Evolutionary conservation across 2,888 invertebrate genomes (phyloP).

Genomic region (Trypoxylon attenuatum): DNA sequence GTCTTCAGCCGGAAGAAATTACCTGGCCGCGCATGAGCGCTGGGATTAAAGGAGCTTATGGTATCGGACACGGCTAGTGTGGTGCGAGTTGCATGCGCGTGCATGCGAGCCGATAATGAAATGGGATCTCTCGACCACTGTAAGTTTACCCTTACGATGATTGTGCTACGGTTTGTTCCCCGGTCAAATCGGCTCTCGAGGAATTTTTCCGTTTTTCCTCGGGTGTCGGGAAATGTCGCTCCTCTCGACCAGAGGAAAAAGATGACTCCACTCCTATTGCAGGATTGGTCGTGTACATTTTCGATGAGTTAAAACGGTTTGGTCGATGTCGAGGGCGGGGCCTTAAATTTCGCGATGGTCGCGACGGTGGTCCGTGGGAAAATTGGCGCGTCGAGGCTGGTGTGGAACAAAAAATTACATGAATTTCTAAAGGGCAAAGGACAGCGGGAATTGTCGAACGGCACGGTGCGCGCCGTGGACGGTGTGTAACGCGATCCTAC

Average conservation of each 20-base stretch:
- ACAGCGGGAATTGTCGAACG: slow-evolving; percentile 70
- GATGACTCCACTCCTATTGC: neutral
- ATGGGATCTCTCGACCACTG: slow-evolving; percentile 16
- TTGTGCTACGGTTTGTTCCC: no score
- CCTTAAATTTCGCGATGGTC: slow-evolving; percentile 51
- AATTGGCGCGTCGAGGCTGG: slow-evolving; percentile 50
- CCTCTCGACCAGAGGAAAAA: no score
- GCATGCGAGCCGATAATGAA: slow-evolving; percentile 13
- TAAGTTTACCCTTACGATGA: no score
- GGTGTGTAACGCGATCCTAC: slow-evolving; percentile 73
- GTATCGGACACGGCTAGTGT: neutral
- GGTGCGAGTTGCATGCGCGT: neutral
- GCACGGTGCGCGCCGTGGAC: slow-evolving; percentile 48
- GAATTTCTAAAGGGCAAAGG: slow-evolving; percentile 69
- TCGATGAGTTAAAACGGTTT: no score
- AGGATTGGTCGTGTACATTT: neutral
- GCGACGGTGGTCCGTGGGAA: slow-evolving; percentile 58
- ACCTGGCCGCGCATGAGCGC: slow-evolving; percentile 18
- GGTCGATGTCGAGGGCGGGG: no score
- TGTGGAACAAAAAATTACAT: slow-evolving; percentile 64
- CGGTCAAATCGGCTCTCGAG: no score
- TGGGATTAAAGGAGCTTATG: slow-evolving; percentile 25
- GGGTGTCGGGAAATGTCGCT: neutral
- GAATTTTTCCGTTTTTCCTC: neutral
- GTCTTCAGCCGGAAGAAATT: slow-evolving; percentile 41